These are phyloP conservation scores for Balanococcus diminutus DNA, from an alignment of 2,888 invertebrate species.

Conservation along the genomic window DNA sequence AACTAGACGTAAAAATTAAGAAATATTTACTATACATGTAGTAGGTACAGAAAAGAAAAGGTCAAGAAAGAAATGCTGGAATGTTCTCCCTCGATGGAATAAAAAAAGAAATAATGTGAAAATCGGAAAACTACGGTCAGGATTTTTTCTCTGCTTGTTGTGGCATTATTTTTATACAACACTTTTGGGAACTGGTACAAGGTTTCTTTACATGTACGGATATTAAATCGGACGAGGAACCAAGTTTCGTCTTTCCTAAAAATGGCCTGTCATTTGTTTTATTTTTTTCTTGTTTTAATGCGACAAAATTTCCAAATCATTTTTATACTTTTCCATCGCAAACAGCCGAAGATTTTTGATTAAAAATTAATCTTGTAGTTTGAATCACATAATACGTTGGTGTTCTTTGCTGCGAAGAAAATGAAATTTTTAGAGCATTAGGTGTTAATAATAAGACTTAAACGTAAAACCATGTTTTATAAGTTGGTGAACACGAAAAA, in stretches of 20 bases:
- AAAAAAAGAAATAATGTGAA: background rate
- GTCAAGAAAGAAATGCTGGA: background rate
- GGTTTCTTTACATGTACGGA: conserved; percentile 20
- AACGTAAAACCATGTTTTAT: background rate
- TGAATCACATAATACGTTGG: background rate
- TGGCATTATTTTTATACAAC: background rate
- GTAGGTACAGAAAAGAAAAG: background rate
- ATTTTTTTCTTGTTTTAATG: conserved; percentile 32
- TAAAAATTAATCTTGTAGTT: background rate
- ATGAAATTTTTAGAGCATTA: background rate
- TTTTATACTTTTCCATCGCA: background rate
- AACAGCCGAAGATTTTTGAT: background rate
- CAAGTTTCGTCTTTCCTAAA: conserved; percentile 17
- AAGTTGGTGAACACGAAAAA: background rate
- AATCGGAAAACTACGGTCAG: conserved; percentile 19
- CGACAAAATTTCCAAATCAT: background rate
- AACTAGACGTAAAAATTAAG: background rate
- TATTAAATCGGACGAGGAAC: conserved; percentile 14
- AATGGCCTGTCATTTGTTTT: conserved; percentile 26
- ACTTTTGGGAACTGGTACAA: conserved; percentile 7
- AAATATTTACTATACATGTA: background rate
- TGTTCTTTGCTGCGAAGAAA: background rate
- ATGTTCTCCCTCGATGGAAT: background rate
- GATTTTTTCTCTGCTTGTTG: background rate
- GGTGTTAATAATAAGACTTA: background rate